phyloP scores from a whole-genome alignment of 2,888 invertebrate genomes.

The Rotaria socialis region DNA sequence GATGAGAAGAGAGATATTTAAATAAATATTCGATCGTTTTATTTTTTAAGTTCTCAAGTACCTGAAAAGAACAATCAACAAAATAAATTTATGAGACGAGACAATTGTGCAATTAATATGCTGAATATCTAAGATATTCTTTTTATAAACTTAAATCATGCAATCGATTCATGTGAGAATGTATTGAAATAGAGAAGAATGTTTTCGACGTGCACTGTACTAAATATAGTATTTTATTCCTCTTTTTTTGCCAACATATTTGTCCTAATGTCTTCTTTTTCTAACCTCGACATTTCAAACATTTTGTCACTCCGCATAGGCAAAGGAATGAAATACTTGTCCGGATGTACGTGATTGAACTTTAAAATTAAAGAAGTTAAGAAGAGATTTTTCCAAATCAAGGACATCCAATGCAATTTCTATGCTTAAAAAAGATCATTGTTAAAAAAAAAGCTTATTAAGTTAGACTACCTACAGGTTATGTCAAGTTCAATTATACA shows the following conservation, averaged over 20 bases:
- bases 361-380: neutral
- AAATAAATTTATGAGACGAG: neutral
- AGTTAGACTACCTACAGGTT: neutral
- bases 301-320: neutral
- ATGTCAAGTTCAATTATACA: too few relatives aligned
- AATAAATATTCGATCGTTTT: constrained; percentile 8
- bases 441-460: neutral
- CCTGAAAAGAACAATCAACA: neutral
- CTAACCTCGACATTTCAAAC: neutral
- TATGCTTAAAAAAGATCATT: neutral
- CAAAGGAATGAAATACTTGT: neutral
- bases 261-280: neutral
- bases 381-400: neutral
- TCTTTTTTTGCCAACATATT: neutral
- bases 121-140: neutral
- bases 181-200: too few relatives aligned
- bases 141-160: neutral
- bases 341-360: constrained; percentile 29
- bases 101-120: neutral
- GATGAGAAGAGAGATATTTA: neutral
- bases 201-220: too few relatives aligned
- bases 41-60: neutral
- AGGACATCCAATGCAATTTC: neutral
- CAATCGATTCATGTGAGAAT: neutral
- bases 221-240: too few relatives aligned